Base-by-base conservation (phyloP, 2,888 invertebrate species). In the Brachyptera risi region DNA sequence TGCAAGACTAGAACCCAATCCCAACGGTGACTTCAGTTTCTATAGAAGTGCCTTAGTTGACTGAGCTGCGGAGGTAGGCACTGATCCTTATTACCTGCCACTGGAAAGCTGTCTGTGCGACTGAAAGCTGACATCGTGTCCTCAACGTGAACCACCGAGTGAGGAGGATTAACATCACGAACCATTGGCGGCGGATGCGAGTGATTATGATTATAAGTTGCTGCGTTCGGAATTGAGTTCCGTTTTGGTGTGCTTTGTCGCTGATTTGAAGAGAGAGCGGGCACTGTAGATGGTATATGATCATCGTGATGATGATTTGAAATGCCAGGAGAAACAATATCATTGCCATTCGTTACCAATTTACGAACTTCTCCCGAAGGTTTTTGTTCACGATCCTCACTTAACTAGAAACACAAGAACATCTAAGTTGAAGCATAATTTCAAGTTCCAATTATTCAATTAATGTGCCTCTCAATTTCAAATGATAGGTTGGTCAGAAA, bases 101-200 rank as follows among this genome's bases (percentile, higher is more conserved):
- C 62, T 24, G 65, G 64, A 37, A 61, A 65, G 42, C 54, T 65
- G 40, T 66, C 65, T 15, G 60, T 50, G 19, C 65, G 59, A 31
- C 63, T 63, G 38, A 62, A 73, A 70, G 67, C 77, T 68, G 69
- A 72, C 68, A 68, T 75, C 67, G 71, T 79, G 62, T 82, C 80
- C 1, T 65, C 66, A 23, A 87, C 84, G 73, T 86, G 84, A 15
- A 87, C 84, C 62, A 87, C 79, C 65, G 87, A 86, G 78, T 87
- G 86, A 69, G 85, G 82, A 58, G 69, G 71, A n/a, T n/a, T n/a
- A 5, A 68, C 67, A 1, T 71, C 70, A 61, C 69, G 71, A 1
- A 69, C 67, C 23, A 60, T 71, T 37, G 69, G 70, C 60, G 63
- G 67, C 4, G 73, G 69, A 56, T 78, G 73, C 56, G 54, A 35